Evolutionary conservation across 2,797 vertebrate species (phyloP), one percentile per base, ranked within the genome.

Genomic region (Micromesistius poutassou): DNA sequence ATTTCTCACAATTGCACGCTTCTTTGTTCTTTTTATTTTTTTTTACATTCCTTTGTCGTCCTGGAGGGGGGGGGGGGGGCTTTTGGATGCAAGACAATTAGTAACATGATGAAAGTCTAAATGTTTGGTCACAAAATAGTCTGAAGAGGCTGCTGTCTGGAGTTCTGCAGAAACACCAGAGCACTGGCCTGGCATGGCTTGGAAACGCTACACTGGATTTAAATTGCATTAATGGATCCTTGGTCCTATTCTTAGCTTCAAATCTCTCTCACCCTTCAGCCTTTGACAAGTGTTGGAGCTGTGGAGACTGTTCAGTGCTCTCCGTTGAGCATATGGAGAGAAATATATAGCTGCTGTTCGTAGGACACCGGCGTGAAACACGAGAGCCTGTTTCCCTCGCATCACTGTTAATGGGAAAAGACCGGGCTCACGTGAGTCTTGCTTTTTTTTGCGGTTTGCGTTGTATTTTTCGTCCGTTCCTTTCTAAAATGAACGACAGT

Each of bases 151-250:
- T 71, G 14, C 10, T 40, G 16, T 66, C 50, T 40, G 42, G 16
- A 77, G 72, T 74, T 38, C 38, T 71, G 33, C 38, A 68, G 73
- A 81, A 73, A 79, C 25, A 76, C 75, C 16, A n/a, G 5, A 22
- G 55, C 55, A 25, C 55, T 22, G 42, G 19, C 42, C 13, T 19
- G 50, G 75, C 79, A 33, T n/a, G 72, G 68, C 76, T 25, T 30
- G 46, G 71, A 81, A 78, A 77, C 30, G 31, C 66, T 28, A 30
- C 78, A 83, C 73, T 80, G 82, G 90, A 81, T 89, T 91, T 86
- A 86, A 87, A 83, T 73, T 85, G 86, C 83, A 87, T 90, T 89
- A 89, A 87, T 91, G 87, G 84, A 46, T 87, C 78, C 82, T 82
- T 46, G 2, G 72, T 66, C 78, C 88, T 91, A 91, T 91, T 91